Conservation (phyloP, 1,140 invertebrate genomes). For the Pemphigus obesinymphae region DNA sequence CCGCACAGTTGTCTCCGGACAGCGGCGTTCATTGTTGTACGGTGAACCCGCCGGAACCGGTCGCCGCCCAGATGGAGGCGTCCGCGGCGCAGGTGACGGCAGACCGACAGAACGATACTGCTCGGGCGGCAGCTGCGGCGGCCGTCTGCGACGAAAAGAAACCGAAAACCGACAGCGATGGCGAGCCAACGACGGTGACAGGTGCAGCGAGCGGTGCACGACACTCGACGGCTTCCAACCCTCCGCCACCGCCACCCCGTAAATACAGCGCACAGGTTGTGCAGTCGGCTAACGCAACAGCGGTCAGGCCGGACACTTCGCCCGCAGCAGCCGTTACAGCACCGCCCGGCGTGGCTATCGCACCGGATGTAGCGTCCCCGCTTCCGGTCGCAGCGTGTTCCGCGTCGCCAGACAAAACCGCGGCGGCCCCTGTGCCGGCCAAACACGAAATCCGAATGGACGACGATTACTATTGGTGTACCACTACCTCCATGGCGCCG, state of each 20-base stretch:
- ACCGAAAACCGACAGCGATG: not conserved
- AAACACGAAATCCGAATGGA: not conserved
- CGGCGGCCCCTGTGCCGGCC: not conserved
- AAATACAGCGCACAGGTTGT: not conserved
- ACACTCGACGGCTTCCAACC: not conserved
- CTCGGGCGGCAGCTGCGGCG: not conserved
- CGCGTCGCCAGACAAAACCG: not conserved
- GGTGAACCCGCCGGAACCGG: not conserved
- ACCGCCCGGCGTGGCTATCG: not conserved
- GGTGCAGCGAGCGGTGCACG: not conserved
- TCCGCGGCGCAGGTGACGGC: not conserved
- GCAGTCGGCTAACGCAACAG: not conserved
- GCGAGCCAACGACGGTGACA: not conserved
- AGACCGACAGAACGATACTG: too few species aligned
- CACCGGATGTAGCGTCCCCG: not conserved
- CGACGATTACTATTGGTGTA: slow-evolving; percentile 11
- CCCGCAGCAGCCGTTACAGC: not conserved
- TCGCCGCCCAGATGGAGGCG: not conserved
- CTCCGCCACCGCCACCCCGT: not conserved
- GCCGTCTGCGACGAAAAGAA: not conserved
- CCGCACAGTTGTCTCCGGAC: not conserved
- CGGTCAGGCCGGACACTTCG: too few species aligned
- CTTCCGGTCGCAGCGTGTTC: not conserved
- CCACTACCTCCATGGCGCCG: not conserved
- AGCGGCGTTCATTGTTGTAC: not conserved